phyloP scores from a whole-genome alignment of 1,140 invertebrate genomes.

The Anoplophora glabripennis region DNA sequence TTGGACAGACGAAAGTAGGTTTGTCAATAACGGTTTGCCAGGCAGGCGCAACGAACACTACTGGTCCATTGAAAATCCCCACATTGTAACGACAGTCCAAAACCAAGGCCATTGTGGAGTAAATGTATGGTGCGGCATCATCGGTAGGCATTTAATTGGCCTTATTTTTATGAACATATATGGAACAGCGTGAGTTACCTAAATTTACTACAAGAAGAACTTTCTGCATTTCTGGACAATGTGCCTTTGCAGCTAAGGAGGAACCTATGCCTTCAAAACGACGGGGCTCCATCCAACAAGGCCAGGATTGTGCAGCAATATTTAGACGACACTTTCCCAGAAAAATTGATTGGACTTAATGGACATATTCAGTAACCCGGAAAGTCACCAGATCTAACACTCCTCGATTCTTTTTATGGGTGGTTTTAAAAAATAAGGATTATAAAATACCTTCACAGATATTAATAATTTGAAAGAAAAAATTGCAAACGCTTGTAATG shows the following conservation, averaged over 20 bases:
- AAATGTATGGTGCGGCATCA: too few relatives aligned
- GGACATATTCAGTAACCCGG: slow-evolving; percentile 6
- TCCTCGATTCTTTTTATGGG: background rate
- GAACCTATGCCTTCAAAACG: slow-evolving; percentile 5
- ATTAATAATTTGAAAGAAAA: too few relatives aligned
- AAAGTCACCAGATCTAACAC: background rate
- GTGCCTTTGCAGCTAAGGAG: background rate
- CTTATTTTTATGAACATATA: background rate
- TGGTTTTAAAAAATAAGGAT: background rate
- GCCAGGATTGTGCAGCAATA: background rate
- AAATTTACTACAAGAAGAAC: slow-evolving; percentile 6
- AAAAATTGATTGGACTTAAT: slow-evolving; percentile 10
- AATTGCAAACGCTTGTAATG: too few relatives aligned
- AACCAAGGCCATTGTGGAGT: too few relatives aligned
- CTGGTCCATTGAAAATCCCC: too few relatives aligned
- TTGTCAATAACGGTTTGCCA: too few relatives aligned
- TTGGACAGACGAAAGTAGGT: too few relatives aligned
- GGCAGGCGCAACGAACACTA: too few relatives aligned
- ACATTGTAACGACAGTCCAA: too few relatives aligned
- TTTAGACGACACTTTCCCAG: background rate
- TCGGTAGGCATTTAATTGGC: too few relatives aligned
- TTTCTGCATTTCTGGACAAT: too few relatives aligned
- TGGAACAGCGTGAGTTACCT: slow-evolving; percentile 1
- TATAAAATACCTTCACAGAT: too few relatives aligned
- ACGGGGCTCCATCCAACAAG: slow-evolving; percentile 8